phyloP scores from a whole-genome alignment of 2,888 invertebrate genomes.

The Chironomus tentans region DNA sequence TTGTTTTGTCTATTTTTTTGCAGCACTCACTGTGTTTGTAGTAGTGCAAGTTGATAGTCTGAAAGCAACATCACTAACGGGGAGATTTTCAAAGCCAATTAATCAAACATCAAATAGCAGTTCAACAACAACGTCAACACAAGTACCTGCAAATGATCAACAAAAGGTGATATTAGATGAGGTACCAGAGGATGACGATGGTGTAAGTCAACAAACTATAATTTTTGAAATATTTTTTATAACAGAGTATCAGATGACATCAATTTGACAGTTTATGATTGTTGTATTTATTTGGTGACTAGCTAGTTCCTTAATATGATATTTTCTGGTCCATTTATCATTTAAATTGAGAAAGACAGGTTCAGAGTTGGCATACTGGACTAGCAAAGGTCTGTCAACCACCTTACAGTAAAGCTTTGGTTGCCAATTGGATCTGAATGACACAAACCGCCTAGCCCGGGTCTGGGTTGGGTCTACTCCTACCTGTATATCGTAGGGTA shows the following conservation, averaged over 20 bases:
- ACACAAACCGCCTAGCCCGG: no score
- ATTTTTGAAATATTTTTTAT: background rate
- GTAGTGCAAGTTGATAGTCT: constrained; percentile 10
- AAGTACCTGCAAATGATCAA: background rate
- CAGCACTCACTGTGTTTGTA: constrained; percentile 18
- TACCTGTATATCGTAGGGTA: no score
- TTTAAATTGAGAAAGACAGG: no score
- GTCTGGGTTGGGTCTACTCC: no score
- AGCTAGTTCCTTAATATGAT: no score
- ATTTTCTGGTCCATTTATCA: no score
- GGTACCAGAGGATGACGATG: constrained; percentile 13
- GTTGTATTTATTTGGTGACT: no score
- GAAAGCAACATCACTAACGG: constrained; percentile 21
- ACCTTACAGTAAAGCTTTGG: no score
- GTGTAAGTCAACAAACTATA: background rate
- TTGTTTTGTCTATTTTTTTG: background rate
- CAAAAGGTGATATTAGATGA: background rate
- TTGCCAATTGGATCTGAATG: no score
- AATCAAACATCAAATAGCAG: background rate
- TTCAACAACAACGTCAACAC: constrained; percentile 3
- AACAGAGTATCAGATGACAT: background rate
- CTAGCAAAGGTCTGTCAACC: no score
- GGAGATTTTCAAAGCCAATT: constrained; percentile 1
- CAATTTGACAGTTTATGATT: no score
- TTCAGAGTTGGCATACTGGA: no score